Evolutionary conservation across 2,888 invertebrate genomes (phyloP).

Genomic region (Sinodicranocentrus sp.): DNA sequence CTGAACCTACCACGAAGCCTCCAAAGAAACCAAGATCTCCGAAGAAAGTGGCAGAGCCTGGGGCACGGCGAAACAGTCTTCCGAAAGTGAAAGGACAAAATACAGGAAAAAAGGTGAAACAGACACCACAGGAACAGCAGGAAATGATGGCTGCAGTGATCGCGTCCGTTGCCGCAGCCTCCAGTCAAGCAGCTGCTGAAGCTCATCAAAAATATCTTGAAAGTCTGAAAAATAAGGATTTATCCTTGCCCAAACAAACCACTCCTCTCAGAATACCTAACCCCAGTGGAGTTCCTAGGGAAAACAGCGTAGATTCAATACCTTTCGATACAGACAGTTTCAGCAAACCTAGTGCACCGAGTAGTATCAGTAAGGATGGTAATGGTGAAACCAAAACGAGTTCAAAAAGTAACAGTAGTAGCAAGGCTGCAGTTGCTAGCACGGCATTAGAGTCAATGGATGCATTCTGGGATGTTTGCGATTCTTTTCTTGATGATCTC

Average conservation of each 20-base stretch:
- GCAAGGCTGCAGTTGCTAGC: conserved; percentile 30
- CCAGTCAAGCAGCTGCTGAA: conserved; percentile 40
- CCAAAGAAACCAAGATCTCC: conserved; percentile 68
- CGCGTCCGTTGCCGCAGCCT: conserved; percentile 52
- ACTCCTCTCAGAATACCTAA: conserved; percentile 56
- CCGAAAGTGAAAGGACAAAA: conserved; percentile 47
- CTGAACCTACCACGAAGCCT: conserved; percentile 37
- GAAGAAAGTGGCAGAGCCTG: conserved; percentile 65
- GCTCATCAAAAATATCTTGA: conserved; percentile 60
- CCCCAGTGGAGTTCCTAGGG: conserved; percentile 30
- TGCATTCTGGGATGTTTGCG: conserved; percentile 75
- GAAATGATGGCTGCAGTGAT: conserved; percentile 61
- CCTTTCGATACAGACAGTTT: conserved; percentile 24
- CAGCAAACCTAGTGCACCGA: not conserved
- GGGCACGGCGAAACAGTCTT: conserved; percentile 63
- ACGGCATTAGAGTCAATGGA: conserved; percentile 69
- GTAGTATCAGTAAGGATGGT: conserved; percentile 9
- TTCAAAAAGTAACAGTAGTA: not conserved
- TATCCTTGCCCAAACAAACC: conserved; percentile 36
- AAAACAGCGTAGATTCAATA: not conserved
- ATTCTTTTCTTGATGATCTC: conserved; percentile 75
- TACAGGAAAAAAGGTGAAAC: conserved; percentile 43
- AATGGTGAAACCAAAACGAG: conserved; percentile 12
- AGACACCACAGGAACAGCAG: conserved; percentile 51
- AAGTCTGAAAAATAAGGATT: conserved; percentile 63